phyloP scores from a whole-genome alignment of 2,888 invertebrate species.

The Oxycera nigricornis region DNA sequence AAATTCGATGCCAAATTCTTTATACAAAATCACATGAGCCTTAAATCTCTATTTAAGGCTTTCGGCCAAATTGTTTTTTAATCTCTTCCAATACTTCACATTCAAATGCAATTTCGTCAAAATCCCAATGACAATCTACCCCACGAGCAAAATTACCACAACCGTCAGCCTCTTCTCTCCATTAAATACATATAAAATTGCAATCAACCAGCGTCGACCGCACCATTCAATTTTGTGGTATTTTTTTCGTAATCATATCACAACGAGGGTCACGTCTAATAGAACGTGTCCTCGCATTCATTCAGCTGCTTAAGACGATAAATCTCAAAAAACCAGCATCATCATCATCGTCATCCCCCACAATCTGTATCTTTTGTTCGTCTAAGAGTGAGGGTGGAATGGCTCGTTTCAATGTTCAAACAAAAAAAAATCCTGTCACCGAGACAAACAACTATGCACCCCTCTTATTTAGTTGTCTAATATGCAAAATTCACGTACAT shows the following conservation, averaged over 20 bases:
- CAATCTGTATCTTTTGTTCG: slow-evolving; percentile 12
- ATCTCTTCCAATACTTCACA: not conserved
- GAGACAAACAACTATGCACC: slow-evolving; percentile 15
- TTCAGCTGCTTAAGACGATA: slow-evolving; percentile 43
- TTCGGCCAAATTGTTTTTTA: not conserved
- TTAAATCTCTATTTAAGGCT: not conserved
- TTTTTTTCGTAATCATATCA: slow-evolving; percentile 35
- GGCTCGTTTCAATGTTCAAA: not conserved
- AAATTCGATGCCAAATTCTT: no score
- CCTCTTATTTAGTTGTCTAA: not conserved
- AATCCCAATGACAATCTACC: not conserved
- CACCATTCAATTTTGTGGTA: slow-evolving; percentile 31
- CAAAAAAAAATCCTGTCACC: not conserved
- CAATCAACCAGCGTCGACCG: slow-evolving; percentile 17
- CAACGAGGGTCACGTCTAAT: slow-evolving; percentile 38
- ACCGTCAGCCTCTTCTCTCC: not conserved
- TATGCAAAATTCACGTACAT: slow-evolving; percentile 38
- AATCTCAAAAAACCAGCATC: slow-evolving; percentile 11
- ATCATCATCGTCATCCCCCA: not conserved
- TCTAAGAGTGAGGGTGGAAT: not conserved
- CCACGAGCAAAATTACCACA: not conserved
- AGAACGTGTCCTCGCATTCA: slow-evolving; percentile 45
- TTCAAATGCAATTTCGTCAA: not conserved
- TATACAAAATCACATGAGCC: not conserved
- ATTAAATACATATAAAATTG: slow-evolving; percentile 36